Evolutionary conservation across 2,797 vertebrate species (phyloP).

Genomic region (Hylomyscus alleni): DNA sequence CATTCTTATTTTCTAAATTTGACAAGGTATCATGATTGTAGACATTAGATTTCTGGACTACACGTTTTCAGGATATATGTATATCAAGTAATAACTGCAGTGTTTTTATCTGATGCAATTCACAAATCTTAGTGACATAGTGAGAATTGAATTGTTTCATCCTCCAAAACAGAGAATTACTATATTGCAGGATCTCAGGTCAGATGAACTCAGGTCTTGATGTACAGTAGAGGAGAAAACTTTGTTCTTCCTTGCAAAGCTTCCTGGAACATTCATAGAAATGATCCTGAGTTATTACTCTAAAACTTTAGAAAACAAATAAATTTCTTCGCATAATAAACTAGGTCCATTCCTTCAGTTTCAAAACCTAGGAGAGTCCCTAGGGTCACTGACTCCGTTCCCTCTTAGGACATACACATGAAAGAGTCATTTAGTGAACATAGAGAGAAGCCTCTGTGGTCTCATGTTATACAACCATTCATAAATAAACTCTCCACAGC

Average conservation of each 20-base stretch:
- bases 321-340: too few species aligned
- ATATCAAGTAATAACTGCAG: background rate
- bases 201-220: background rate
- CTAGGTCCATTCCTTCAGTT: background rate
- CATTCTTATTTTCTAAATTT: background rate
- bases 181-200: background rate
- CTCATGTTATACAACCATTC: background rate
- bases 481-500: background rate
- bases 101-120: background rate
- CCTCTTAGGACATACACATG: background rate
- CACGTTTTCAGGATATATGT: background rate
- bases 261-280: background rate
- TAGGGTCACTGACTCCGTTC: background rate
- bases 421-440: background rate
- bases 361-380: background rate
- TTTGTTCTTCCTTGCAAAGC: background rate
- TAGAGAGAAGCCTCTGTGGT: background rate
- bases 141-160: background rate
- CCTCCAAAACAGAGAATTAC: background rate
- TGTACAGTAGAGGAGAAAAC: rapidly evolving
- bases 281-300: background rate
- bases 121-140: background rate
- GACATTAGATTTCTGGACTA: background rate
- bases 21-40: background rate
- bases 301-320: background rate